Evolutionary conservation across 2,888 invertebrate species (phyloP).

Genomic region (Yponomeuta evonymella): DNA sequence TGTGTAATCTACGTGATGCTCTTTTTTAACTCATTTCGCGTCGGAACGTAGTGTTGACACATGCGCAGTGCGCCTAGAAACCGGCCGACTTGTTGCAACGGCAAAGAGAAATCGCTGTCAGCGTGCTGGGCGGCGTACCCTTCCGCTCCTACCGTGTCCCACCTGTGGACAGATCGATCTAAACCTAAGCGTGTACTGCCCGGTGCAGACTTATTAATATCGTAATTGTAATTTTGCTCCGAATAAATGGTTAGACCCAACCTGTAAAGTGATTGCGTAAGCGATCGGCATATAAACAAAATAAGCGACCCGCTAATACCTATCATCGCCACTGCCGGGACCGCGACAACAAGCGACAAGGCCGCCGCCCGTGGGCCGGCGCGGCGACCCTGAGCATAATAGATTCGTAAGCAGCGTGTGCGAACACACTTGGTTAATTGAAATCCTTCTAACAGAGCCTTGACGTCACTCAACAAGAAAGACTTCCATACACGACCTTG

Average conservation of each 20-base stretch:
- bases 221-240: not conserved
- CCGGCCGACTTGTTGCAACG: not conserved
- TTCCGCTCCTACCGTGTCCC: conserved; percentile 5
- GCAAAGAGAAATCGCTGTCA: conserved; percentile 12
- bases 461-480: conserved; percentile 16
- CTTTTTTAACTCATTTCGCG: conserved; percentile 4
- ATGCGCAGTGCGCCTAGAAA: not conserved
- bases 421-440: conserved; percentile 12
- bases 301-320: too few species aligned
- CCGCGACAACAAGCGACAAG: conserved; percentile 56
- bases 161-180: not conserved
- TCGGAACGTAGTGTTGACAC: not conserved
- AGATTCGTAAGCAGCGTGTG: conserved; percentile 12
- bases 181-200: not conserved
- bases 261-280: conserved; percentile 1
- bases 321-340: conserved; percentile 20
- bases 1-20: not conserved
- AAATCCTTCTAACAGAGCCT: conserved; percentile 2
- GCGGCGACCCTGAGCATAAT: conserved; percentile 9
- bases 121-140: conserved; percentile 1
- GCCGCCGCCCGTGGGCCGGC: conserved; percentile 36
- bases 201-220: too few species aligned
- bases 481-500: not conserved
- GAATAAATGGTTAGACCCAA: not conserved
- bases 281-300: conserved; percentile 5